Evolutionary conservation across 2,797 vertebrate genomes (phyloP), one percentile per base, ranked within the genome.

Genomic region (Leucoraja ocellata): DNA sequence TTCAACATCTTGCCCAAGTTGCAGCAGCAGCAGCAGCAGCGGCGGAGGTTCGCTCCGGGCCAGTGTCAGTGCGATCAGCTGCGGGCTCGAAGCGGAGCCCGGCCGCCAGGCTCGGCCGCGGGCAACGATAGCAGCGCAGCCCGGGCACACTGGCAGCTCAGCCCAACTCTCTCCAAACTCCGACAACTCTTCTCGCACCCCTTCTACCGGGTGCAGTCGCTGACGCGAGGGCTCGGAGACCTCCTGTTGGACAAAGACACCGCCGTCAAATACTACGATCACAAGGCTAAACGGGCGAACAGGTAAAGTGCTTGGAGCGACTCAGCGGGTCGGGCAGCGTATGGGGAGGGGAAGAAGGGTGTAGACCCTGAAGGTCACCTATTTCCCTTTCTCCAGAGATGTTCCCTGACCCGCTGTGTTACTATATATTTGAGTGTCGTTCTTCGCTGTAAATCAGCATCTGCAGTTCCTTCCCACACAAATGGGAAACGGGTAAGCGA

Each of bases 1-100:
- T 98, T 99, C 94, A 96, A 98, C 95, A 97, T 99, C 93, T 96
- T 98, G 95, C 98, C 98, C 1, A 97, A 97, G 95, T 96, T 98
- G 78, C 94, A 94, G 94, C 95, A 95, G 94, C 94, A 0, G 71
- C 71, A 13, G 95, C 92, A 95, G 95, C 21, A 93, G 93, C 68
- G 46, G 93, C 83, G 46, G 46, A 2, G 46, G 39, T 46, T 46
- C 46, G 46, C 46, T 46, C 46, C 46, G 2, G 93, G 93, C 2
- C 93, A 93, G 0, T 98, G 97, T 94, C 58, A 94, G 68, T 92
- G 90, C 18, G 68, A 54, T 13, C 68, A 54, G 68, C 11, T 25
- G 78, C n/a, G 78, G 78, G 25, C 32, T 1, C 77, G n/a, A 36
- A 3, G 25, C 65, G 13, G 9, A 68, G 2, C 77, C 77, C 28